Evolutionary conservation across 2,797 vertebrate genomes (phyloP), one percentile per base, ranked within the genome.

Genomic region (Masticophis lateralis): DNA sequence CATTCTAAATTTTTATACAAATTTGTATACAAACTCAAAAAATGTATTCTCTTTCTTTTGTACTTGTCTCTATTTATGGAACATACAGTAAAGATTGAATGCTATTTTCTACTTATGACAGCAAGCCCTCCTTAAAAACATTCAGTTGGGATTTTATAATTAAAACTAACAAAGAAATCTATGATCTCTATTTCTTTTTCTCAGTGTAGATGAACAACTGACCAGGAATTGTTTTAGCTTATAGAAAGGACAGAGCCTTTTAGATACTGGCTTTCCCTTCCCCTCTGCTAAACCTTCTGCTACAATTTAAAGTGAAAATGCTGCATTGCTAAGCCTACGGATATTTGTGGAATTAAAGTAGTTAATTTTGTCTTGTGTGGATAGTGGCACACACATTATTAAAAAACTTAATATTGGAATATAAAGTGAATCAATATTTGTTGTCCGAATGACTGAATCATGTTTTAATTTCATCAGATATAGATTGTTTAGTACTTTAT

Each of bases 221-320:
- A 11, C 37, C 60, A 59, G 7, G 2, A 87, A 53, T 13, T 63
- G 74, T 88, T 63, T 69, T 43, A 88, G 11, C 3, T 3, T 51
- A 10, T 12, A 56, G 9, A 88, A 47, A 92, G n/a, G 4, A 56
- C 55, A 59, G 32, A 14, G 9, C 13, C 20, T 9, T 32, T 25
- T 86, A 43, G 22, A 27, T 63, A 5, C 60, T 14, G 8, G 37
- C 18, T 13, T 56, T 12, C 8, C 9, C 43, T 28, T 43, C 61
- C 32, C 59, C 18, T 47, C 12, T 83, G 89, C 51, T 51, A 47
- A 92, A 37, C 18, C 6, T 16, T 63, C 89, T 43, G 88, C 59
- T 37, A 94, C 86, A 61, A 16, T 91, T 28, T 87, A 12, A 25
- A 92, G 87, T 87, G 20, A 1, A 91, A 93, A 43, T 66, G 89